These are phyloP conservation scores for Pocillopora verrucosa DNA, from an alignment of 64 coral and sea anemone genomes.

Conservation along the genomic window DNA sequence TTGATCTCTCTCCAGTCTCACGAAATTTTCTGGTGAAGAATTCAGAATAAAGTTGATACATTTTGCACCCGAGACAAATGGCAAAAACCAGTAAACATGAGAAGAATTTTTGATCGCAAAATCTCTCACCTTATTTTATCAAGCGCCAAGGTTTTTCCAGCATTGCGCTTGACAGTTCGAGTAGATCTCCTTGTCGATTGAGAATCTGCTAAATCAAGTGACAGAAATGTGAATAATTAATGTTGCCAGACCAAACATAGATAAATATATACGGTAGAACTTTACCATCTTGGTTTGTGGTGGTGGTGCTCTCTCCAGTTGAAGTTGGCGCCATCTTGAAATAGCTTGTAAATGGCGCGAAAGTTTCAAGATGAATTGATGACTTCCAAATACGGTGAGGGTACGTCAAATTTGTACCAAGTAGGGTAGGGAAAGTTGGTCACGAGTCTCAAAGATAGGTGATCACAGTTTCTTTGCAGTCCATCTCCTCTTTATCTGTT, in stretches of 20 bases:
- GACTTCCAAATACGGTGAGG: conserved; percentile 16
- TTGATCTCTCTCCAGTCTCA: conserved; percentile 63
- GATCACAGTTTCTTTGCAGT: too few relatives aligned
- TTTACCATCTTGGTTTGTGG: conserved; percentile 50
- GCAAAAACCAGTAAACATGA: background rate
- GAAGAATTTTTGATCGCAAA: background rate
- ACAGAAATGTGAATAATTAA: background rate
- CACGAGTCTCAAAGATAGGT: background rate
- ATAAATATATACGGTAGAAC: background rate
- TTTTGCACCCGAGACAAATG: background rate
- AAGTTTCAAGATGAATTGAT: background rate
- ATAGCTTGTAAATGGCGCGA: conserved; percentile 65
- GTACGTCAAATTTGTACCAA: background rate
- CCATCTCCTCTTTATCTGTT: too few relatives aligned
- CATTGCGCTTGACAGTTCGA: conserved; percentile 53
- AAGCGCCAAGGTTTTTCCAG: conserved; percentile 43
- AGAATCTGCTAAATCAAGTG: conserved; percentile 33
- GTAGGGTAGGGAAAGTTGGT: background rate
- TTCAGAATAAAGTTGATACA: background rate
- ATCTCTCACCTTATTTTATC: conserved; percentile 69
- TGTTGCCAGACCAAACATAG: background rate
- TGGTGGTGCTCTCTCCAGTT: background rate
- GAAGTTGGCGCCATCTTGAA: conserved; percentile 71
- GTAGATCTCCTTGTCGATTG: conserved; percentile 58
- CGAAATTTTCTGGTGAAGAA: conserved; percentile 56